These are phyloP conservation scores for Philaenus spumarius DNA, from an alignment of 1,140 invertebrate species.

Conservation along the genomic window DNA sequence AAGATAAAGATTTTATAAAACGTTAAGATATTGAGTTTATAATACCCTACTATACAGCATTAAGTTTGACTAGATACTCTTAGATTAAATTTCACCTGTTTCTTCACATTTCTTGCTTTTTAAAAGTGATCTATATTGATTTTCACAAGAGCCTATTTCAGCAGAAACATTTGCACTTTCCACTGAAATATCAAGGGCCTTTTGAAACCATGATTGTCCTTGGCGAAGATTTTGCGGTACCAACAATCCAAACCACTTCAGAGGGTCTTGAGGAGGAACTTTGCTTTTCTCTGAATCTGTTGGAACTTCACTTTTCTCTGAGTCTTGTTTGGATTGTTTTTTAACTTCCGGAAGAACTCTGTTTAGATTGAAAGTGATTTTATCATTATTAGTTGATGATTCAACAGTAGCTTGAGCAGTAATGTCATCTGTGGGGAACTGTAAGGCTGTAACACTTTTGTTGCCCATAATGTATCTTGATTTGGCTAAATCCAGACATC, in stretches of 20 bases:
- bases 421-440: conserved; percentile 55
- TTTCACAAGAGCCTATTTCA: conserved; percentile 42
- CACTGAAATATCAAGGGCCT: conserved; percentile 51
- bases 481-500: conserved; percentile 55
- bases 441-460: conserved; percentile 49
- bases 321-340: background rate
- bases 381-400: background rate
- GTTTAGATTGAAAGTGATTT: background rate
- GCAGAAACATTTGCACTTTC: conserved; percentile 56
- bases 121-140: conserved; percentile 35
- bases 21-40: too few species aligned
- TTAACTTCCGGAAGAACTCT: background rate
- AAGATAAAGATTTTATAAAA: too few species aligned
- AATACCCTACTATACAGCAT: too few species aligned
- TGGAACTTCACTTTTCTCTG: background rate
- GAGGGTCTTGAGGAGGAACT: conserved; percentile 47
- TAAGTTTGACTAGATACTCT: too few species aligned
- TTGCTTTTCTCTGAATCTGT: background rate
- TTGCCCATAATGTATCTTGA: conserved; percentile 64
- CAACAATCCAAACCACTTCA: conserved; percentile 69
- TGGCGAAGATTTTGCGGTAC: conserved; percentile 60
- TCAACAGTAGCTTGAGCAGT: conserved; percentile 26
- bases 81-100: too few species aligned
- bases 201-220: conserved; percentile 58
- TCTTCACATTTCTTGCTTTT: background rate